Evolutionary conservation across 2,888 invertebrate genomes (phyloP), one percentile per base, ranked within the genome.

Genomic region (Frankliniella intonsa): DNA sequence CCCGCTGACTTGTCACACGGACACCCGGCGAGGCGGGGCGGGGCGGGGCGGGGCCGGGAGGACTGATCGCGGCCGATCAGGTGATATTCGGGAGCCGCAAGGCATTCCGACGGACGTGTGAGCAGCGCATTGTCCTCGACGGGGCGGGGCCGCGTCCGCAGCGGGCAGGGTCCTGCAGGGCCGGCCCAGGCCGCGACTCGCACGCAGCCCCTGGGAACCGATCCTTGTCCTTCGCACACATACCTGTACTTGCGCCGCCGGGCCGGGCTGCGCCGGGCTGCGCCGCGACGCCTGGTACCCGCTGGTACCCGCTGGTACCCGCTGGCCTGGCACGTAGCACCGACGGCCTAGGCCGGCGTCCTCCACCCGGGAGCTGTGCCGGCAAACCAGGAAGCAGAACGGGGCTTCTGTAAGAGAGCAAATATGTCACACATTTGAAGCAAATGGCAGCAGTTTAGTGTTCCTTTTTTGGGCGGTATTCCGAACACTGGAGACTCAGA

Each of bases 31-130:
- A 12, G 38, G 38, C 38, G 38, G 38, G 3, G 38, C 5, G 38
- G 38, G 55, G 5, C 19, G 17, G 55, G 38, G 38, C 38, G 38
- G 38, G 3, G 38, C 5, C 3, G 38, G 38, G 38, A 38, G 38
- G 38, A 38, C 38, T 38, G 38, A 38, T 38, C 38, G 38, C 38
- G 38, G 38, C 38, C 38, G 38, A 38, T 38, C 38, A 38, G 38
- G 38, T 38, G 38, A 38, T 38, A 38, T 38, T 38, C 38, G 38
- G 38, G 3, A 38, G 38, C 38, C 38, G 38, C 38, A 38, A 38
- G 62, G 62, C 62, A 76, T 76, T 76, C 69, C 69, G 25, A 76
- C 25, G 22, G 69, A 76, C 62, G 62, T 62, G 62, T 62, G 62
- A 62, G 62, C 62, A 62, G 14, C n/a, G 62, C 69, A 25, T 76